Evolutionary conservation across 1,140 invertebrate genomes (phyloP).

Genomic region (Thaumatotibia leucotreta): DNA sequence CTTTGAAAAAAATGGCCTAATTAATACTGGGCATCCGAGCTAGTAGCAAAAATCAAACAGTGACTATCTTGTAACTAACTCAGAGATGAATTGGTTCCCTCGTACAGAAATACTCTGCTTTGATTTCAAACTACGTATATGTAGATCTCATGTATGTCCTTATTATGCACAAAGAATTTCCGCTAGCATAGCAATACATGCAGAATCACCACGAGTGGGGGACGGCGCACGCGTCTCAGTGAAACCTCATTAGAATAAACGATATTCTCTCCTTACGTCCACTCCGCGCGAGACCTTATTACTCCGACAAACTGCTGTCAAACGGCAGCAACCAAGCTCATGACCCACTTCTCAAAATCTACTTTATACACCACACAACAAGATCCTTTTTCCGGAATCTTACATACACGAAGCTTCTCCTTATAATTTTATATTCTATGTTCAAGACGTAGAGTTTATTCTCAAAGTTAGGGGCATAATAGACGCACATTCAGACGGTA

Average conservation of each 20-base stretch:
- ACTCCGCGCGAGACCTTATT: slow-evolving; percentile 72
- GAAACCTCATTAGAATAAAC: slow-evolving; percentile 76
- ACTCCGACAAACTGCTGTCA: slow-evolving; percentile 72
- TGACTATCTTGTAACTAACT: no score
- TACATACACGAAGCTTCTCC: slow-evolving; percentile 1
- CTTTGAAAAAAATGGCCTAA: no score
- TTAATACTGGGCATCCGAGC: no score
- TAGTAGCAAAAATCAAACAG: no score
- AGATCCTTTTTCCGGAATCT: slow-evolving; percentile 27
- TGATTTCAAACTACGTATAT: no score
- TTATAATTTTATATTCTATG: slow-evolving; percentile 45
- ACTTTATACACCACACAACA: slow-evolving; percentile 28
- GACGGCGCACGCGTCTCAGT: slow-evolving; percentile 47
- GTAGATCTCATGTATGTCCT: no score
- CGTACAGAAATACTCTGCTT: no score
- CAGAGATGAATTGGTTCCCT: no score
- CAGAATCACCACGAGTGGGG: slow-evolving; percentile 20
- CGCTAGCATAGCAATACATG: slow-evolving; percentile 34
- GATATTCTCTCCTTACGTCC: slow-evolving; percentile 74
- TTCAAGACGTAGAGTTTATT: slow-evolving; percentile 38
- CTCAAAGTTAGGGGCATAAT: slow-evolving; percentile 41
- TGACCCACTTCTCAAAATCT: slow-evolving; percentile 23
- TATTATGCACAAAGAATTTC: slow-evolving; percentile 22
- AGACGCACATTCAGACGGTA: slow-evolving; percentile 49
- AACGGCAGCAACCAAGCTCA: slow-evolving; percentile 41